Evolutionary conservation across 2,888 invertebrate species (phyloP).

Genomic region (Mythimna lalbum): DNA sequence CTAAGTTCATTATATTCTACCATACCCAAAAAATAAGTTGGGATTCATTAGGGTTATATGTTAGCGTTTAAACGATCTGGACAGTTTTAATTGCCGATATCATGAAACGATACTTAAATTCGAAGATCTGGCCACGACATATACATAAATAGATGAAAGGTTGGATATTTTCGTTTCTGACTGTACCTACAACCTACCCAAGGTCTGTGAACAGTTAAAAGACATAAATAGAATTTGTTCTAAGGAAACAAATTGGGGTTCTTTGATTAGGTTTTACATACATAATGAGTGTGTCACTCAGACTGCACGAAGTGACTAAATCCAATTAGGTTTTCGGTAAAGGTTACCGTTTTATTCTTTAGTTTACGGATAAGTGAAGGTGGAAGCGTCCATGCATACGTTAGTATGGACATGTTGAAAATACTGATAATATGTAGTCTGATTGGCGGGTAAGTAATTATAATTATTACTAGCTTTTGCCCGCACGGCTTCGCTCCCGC

Average conservation of each 20-base stretch:
- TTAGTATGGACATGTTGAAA: conserved; percentile 45
- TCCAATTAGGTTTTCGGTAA: not conserved
- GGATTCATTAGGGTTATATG: no score
- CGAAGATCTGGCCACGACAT: no score
- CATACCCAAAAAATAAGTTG: no score
- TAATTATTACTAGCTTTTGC: no score
- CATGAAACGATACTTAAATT: no score
- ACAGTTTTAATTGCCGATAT: no score
- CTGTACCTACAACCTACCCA: not conserved
- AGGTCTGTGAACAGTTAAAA: conserved; percentile 23
- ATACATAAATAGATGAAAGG: no score
- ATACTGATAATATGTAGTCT: conserved; percentile 34
- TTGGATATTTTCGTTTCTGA: not conserved
- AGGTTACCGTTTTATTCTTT: conserved; percentile 11
- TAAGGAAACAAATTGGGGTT: conserved; percentile 46
- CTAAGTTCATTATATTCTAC: no score
- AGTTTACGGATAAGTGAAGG: not conserved
- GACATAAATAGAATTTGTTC: conserved; percentile 52
- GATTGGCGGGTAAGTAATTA: conserved; percentile 41
- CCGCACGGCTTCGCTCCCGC: no score
- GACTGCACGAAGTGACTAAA: conserved; percentile 31
- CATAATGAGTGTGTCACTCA: conserved; percentile 63
- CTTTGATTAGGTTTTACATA: conserved; percentile 56
- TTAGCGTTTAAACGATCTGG: no score
- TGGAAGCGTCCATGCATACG: no score